phyloP scores from a whole-genome alignment of 2,113 vertebrate genomes.

The Ptyas mucosa region DNA sequence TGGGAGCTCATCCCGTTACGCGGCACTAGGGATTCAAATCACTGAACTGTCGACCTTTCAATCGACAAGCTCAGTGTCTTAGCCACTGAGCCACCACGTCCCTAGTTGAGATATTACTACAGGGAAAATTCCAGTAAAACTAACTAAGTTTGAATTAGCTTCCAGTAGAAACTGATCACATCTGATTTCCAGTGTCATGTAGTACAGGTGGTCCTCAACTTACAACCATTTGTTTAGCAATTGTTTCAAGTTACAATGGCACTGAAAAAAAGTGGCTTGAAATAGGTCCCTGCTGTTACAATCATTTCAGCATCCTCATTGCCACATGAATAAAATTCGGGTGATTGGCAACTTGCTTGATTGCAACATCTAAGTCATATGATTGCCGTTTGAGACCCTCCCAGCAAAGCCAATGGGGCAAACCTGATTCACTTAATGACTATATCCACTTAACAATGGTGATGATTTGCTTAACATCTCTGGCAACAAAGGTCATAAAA shows the following conservation, averaged over 20 bases:
- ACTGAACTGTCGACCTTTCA: too few species aligned
- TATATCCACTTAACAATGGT: too few species aligned
- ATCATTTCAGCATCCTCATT: background rate
- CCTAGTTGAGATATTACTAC: background rate
- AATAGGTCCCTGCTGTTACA: background rate
- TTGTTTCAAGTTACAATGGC: background rate
- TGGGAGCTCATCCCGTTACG: too few species aligned
- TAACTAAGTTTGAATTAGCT: background rate
- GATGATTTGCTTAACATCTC: background rate
- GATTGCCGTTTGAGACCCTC: background rate
- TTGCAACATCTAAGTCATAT: background rate
- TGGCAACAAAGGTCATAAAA: background rate
- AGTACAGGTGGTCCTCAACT: background rate
- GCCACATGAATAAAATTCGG: too few species aligned
- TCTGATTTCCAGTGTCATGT: background rate
- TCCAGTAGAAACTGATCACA: background rate
- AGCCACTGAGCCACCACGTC: too few species aligned
- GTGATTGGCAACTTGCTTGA: background rate
- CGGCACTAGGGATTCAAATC: too few species aligned
- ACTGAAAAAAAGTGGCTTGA: background rate
- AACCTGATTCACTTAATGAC: background rate
- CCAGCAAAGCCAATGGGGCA: background rate
- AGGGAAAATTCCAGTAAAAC: background rate
- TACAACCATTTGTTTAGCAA: background rate
- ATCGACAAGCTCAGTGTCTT: too few species aligned